These are phyloP conservation scores for Micoletzkya japonica DNA, from an alignment of 2,888 invertebrate genomes.

Conservation along the genomic window DNA sequence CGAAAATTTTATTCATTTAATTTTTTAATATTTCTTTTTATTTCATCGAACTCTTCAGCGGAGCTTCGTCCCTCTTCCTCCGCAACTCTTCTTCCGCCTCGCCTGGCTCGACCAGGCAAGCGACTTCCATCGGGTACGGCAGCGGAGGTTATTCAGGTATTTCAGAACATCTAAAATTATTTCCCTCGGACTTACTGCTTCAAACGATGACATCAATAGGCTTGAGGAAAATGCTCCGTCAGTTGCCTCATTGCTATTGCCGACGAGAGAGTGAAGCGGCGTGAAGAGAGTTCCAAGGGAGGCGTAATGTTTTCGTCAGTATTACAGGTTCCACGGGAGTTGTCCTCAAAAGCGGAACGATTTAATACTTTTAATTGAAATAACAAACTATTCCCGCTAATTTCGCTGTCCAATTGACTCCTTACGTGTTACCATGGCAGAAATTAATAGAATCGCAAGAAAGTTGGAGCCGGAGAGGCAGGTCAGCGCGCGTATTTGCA, in stretches of 20 bases:
- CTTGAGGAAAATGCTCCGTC: no score
- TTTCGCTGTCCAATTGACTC: no score
- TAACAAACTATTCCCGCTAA: no score
- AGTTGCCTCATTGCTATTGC: no score
- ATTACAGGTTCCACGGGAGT: background rate
- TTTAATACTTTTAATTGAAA: no score
- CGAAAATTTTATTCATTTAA: background rate
- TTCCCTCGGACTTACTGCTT: background rate
- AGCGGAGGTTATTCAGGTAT: constrained; percentile 15
- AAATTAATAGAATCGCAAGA: no score
- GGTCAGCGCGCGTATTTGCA: no score
- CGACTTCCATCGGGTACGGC: constrained; percentile 9
- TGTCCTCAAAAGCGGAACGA: no score
- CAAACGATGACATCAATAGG: background rate
- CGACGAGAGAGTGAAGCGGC: no score
- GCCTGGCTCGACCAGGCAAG: constrained; percentile 26
- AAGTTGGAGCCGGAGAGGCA: no score
- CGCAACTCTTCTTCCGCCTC: constrained; percentile 15
- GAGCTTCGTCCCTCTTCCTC: constrained; percentile 7
- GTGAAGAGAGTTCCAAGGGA: background rate
- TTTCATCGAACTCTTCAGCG: background rate
- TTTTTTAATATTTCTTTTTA: background rate
- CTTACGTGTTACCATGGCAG: no score
- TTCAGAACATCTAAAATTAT: background rate
- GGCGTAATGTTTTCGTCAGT: background rate